Evolutionary conservation across 2,797 vertebrate species (phyloP), one percentile per base, ranked within the genome.

Genomic region (Anniella stebbinsi): DNA sequence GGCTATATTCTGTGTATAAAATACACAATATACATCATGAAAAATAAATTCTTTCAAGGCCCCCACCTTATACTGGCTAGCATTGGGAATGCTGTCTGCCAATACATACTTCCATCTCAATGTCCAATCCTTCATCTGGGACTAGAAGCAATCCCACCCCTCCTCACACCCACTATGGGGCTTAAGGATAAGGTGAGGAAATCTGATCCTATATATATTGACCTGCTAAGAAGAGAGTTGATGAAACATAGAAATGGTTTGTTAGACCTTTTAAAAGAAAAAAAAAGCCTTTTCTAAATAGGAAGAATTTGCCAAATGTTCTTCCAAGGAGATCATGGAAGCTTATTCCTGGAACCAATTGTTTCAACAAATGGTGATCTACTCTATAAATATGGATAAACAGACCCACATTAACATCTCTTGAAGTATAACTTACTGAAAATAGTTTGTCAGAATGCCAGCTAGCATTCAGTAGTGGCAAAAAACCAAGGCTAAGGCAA

Each of bases 301-400:
- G 75, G 54, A 28, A 69, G 83, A 84, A 87, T 48, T 33, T 93
- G 94, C 94, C 93, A 96, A 95, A 87, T 41, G 72, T 78, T 96
- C 91, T 85, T 87, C 88, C 93, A 89, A 91, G 94, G 94, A 95
- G 0, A 88, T 89, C 94, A 95, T 92, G 93, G 95, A 96, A 96
- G 92, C 93, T 95, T 89, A 95, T 95, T 95, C 92, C 93, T 95
- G 92, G 94, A 95, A 95, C 0, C 63, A 92, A 94, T 95, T 95
- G 92, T 95, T 95, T 95, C 93, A 94, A 94, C 93, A 95, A 95
- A 92, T 91, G 76, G 78, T 91, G 93, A 96, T 96, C 93, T 90
- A 89, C 89, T 94, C 91, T 85, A 88, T 94, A 96, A 96, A 96
- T 96, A 96, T 51, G 92, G 93, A 93, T 95, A 96, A 96, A 95